Evolutionary conservation across 2,113 vertebrate species (phyloP), one percentile per base, ranked within the genome.

Genomic region (Sebastes schlegelii): DNA sequence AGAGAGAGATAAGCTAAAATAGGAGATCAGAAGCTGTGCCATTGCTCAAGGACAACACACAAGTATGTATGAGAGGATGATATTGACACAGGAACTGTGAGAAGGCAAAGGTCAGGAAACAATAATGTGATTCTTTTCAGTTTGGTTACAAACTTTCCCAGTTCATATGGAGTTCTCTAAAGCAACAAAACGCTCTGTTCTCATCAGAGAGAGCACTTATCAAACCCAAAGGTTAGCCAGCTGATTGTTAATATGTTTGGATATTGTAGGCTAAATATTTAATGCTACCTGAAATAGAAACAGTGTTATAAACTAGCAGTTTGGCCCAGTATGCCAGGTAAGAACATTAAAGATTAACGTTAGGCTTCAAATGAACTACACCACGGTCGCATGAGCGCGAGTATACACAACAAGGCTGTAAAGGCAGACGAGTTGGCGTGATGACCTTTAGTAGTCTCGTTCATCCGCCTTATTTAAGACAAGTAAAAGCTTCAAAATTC

Each of bases 1-100:
- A 80, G 43, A 51, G 55, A 54, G 55, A 86, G 84, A 90, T 77
- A 77, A 85, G 73, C 58, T 57, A 60, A 72, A 86, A 79, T 57
- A 66, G 58, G 43, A 26, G 70, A 89, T 83, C 82, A 79, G 61
- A 69, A 70, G 67, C 49, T 21, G 62, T 7, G 58, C 57, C 71
- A 52, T 42, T 0, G 6, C 62, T 82, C 52, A 84, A 78, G 76
- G 82, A 88, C 79, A 72, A n/a, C 51, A 74, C 62, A 74, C 77
- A 74, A 46, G 21, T 16, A 5, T 48, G 51, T 2, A n/a, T 57
- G 19, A 77, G 61, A 67, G 26, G 17, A 51, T 51, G 23, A 79
- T 60, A 62, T 48, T n/a, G 51, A 66, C 45, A 55, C 58, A 62
- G 34, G 13, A 49, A 60, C 0, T 75, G 42, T 62, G 26, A 54